Conservation (phyloP, 2,888 invertebrate genomes). For the Ditylenchus weischeri region DNA sequence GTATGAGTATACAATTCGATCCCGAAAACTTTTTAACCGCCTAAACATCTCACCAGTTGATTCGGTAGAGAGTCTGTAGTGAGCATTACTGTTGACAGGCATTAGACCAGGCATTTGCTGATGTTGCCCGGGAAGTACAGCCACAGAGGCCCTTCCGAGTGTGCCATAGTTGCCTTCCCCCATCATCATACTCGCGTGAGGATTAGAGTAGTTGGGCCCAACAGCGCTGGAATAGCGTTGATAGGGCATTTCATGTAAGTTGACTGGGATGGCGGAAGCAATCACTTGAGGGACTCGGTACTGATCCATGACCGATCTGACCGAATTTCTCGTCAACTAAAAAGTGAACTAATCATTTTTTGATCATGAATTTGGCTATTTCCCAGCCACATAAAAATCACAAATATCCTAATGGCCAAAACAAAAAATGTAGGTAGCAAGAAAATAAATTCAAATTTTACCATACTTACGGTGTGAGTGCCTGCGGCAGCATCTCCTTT, state of each 20-base stretch:
- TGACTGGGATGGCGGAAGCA: constrained; percentile 13
- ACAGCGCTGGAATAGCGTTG: constrained; percentile 2
- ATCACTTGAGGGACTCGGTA: constrained; percentile 43
- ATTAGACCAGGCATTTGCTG: background rate
- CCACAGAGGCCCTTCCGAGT: background rate
- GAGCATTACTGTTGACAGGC: constrained; percentile 7
- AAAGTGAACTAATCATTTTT: constrained; percentile 5
- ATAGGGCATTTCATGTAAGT: background rate
- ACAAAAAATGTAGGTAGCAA: too few species aligned
- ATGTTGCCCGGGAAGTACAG: too few species aligned
- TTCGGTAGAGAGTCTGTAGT: constrained; percentile 12
- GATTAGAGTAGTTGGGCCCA: background rate
- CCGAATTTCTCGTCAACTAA: constrained; percentile 37
- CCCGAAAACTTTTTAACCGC: too few species aligned
- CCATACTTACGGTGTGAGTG: constrained; percentile 1
- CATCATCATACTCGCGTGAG: background rate
- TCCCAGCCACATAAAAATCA: too few species aligned
- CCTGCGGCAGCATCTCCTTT: constrained; percentile 9
- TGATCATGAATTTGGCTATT: too few species aligned
- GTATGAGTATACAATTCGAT: too few species aligned
- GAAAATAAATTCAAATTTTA: too few species aligned
- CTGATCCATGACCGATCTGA: constrained; percentile 38
- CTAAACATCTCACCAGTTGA: constrained; percentile 5
- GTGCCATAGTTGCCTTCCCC: constrained; percentile 6
- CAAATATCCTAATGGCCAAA: too few species aligned